A percentile compares a stretch with the other conserved stretches of the same genome.
These are phyloP conservation scores for Phenacoccus solenopsis DNA, from an alignment of 1,140 invertebrate genomes.

Conservation along the genomic window DNA sequence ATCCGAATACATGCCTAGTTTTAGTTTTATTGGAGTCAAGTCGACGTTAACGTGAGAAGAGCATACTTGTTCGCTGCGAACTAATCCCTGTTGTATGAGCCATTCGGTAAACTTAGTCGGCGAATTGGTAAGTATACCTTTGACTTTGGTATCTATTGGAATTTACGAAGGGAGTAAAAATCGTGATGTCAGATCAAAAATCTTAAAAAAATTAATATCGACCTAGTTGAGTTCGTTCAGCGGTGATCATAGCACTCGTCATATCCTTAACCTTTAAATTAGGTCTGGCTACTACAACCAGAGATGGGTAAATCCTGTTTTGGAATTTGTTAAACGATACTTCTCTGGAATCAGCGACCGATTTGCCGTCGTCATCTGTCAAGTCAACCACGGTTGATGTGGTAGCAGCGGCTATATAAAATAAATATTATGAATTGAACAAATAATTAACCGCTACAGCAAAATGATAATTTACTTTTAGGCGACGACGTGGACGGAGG, in stretches of 20 bases:
- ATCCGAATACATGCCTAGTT: conserved; percentile 73
- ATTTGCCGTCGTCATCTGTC: conserved; percentile 35
- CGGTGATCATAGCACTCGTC: conserved; percentile 29
- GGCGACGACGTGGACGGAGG: neutral
- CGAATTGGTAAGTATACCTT: conserved; percentile 59
- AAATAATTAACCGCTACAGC: too few species aligned
- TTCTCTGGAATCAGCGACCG: conserved; percentile 51
- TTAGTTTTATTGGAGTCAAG: conserved; percentile 44
- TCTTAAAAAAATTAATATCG: conserved; percentile 19
- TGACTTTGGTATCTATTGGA: conserved; percentile 51
- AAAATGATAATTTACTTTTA: too few species aligned
- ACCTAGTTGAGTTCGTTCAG: conserved; percentile 40
- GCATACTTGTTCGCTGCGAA: conserved; percentile 64
- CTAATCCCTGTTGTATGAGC: conserved; percentile 69
- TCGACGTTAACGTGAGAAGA: conserved; percentile 39
- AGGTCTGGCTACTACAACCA: conserved; percentile 65
- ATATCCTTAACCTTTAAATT: conserved; percentile 54
- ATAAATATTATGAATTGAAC: too few species aligned
- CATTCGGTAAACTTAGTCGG: conserved; percentile 75
- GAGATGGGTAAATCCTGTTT: conserved; percentile 65
- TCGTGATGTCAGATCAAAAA: neutral
- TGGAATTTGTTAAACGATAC: conserved; percentile 53
- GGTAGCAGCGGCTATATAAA: neutral
- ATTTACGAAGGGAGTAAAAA: conserved; percentile 4
- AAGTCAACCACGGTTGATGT: conserved; percentile 23